Conservation (phyloP, 2,113 vertebrate species). For the Turdus rufiventris region DNA sequence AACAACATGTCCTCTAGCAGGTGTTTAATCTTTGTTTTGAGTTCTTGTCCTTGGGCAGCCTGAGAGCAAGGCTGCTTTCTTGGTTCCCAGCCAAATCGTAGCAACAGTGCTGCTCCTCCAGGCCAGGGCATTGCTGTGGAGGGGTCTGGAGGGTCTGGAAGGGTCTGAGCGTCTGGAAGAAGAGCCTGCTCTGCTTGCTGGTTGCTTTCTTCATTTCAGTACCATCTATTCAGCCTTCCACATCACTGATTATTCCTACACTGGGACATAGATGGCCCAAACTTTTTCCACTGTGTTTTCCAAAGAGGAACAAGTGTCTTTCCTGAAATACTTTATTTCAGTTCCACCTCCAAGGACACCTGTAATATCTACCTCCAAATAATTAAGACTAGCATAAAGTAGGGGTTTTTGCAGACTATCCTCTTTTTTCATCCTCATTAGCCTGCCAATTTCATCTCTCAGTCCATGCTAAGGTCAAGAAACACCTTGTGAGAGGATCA, state of each 20-base stretch:
- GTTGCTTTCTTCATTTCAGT: not conserved
- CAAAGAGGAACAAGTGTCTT: not conserved
- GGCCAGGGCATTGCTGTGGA: not conserved
- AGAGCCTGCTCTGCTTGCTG: not conserved
- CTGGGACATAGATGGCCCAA: not conserved
- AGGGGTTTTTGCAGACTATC: not conserved
- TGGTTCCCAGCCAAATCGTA: no score
- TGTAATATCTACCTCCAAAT: not conserved
- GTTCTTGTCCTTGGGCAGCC: no score
- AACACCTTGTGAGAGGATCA: not conserved
- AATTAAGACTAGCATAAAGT: not conserved
- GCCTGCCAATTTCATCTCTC: not conserved
- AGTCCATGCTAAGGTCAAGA: slow-evolving; percentile 2
- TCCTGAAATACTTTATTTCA: not conserved
- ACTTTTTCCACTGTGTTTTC: not conserved
- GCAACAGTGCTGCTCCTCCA: not conserved
- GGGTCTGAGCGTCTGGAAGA: not conserved
- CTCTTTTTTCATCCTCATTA: slow-evolving; percentile 7
- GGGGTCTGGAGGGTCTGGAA: no score
- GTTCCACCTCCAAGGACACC: not conserved
- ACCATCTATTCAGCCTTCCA: not conserved
- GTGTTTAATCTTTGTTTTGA: no score
- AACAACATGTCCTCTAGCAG: no score
- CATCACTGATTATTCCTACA: not conserved
- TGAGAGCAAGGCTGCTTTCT: no score